Conservation (phyloP, 2,888 invertebrate species). For the Eupithecia pulchellata region DNA sequence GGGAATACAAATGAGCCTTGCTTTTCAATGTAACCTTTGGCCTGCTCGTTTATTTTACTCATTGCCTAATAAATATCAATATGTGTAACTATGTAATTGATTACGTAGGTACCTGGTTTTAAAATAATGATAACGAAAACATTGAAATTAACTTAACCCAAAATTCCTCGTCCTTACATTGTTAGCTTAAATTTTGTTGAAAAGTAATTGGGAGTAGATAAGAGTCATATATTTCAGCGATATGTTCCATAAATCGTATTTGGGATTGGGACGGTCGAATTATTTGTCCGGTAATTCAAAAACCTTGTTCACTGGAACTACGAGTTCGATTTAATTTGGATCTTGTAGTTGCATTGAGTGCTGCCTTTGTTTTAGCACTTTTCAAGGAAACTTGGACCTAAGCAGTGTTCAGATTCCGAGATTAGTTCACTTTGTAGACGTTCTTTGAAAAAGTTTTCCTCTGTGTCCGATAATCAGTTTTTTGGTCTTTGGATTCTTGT, state of each 20-base stretch:
- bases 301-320: conserved; percentile 54
- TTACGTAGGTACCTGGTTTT: conserved; percentile 54
- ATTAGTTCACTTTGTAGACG: conserved; percentile 70
- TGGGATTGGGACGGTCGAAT: conserved; percentile 51
- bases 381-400: conserved; percentile 63
- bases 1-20: conserved; percentile 38
- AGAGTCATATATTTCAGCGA: conserved; percentile 57
- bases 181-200: conserved; percentile 66
- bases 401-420: conserved; percentile 65
- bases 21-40: conserved; percentile 41
- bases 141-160: conserved; percentile 61
- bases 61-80: conserved; percentile 61
- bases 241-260: conserved; percentile 63
- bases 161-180: conserved; percentile 55
- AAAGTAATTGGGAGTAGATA: conserved; percentile 72
- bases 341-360: conserved; percentile 56
- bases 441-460: conserved; percentile 63
- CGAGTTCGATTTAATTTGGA: conserved; percentile 58
- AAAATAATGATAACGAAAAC: conserved; percentile 64
- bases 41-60: conserved; percentile 44
- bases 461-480: conserved; percentile 58
- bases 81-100: conserved; percentile 60
- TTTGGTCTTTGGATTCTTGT: conserved; percentile 43
- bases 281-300: conserved; percentile 59
- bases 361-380: conserved; percentile 57